A percentile compares a stretch with the other conserved stretches of the same genome.
These are phyloP conservation scores for Drosophila kohkoa DNA, from an alignment of 1,140 invertebrate genomes.

Conservation along the genomic window DNA sequence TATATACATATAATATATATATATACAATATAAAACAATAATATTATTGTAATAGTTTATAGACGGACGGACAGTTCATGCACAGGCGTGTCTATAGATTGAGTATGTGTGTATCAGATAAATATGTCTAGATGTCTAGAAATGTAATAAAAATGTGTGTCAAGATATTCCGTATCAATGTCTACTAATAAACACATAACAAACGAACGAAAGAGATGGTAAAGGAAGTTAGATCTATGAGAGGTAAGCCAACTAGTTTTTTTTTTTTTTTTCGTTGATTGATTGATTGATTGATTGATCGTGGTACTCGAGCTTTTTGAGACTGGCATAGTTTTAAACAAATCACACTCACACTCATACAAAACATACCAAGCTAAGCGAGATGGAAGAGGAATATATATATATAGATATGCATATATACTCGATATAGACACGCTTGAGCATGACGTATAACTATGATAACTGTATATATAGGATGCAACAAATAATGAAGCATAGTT, in stretches of 20 bases:
- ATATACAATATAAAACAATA: conserved; percentile 31
- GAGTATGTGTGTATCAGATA: conserved; percentile 43
- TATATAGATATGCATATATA: conserved; percentile 25
- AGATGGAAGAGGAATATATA: conserved; percentile 3
- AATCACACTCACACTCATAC: conserved; percentile 22
- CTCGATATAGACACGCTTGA: conserved; percentile 12
- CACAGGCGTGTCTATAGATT: conserved; percentile 8
- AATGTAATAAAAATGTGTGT: no score
- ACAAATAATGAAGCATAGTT: conserved; percentile 30
- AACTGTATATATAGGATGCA: conserved; percentile 28
- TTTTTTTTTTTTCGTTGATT: conserved; percentile 56
- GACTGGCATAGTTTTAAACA: conserved; percentile 84
- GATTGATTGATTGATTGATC: conserved; percentile 40
- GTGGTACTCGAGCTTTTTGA: conserved; percentile 85
- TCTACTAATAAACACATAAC: conserved; percentile 15
- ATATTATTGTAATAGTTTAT: conserved; percentile 33
- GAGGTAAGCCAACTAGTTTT: neutral
- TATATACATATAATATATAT: neutral
- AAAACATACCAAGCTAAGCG: conserved; percentile 21
- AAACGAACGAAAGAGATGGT: conserved; percentile 13
- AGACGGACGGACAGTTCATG: conserved; percentile 14
- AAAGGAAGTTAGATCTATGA: conserved; percentile 4
- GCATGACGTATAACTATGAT: conserved; percentile 14
- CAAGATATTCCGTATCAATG: neutral
- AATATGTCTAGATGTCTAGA: neutral